Evolutionary conservation across 2,113 vertebrate genomes (phyloP), one percentile per base, ranked within the genome.

Genomic region (Albula goreensis): DNA sequence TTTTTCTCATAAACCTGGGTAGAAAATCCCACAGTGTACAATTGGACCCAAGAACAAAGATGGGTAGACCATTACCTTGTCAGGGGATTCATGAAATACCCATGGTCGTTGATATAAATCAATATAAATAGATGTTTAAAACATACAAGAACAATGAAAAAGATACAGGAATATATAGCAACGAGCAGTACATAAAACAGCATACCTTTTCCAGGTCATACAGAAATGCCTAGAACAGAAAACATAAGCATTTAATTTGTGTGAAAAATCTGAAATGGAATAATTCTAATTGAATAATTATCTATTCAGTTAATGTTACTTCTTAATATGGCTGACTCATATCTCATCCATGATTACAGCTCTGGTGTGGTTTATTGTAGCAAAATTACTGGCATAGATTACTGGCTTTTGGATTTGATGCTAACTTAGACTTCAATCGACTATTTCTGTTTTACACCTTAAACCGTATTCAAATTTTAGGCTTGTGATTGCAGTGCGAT

Each of bases 141-240:
- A 31, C 10, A 25, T 74, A 25, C n/a, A 31, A 74, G 6, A 74
- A 74, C 31, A 10, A 25, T 74, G 19, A 66, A 19, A 22, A 4
- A 8, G 70, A 74, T 25, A 8, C n/a, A 74, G 31, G 22, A 9
- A 5, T 80, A 11, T 12, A 80, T 51, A 51, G 79, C 11, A 80
- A 77, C 19, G 13, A 53, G 15, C 31, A 41, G 12, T 12, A 48
- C 9, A 78, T 31, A 22, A 56, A 60, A 85, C 41, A 78, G 78
- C 95, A 95, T 89, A 99, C 98, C 97, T 99, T 99, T 84, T 99
- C 98, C 89, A 99, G 94, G 89, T 99, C 98, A 0, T 99, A 99
- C 85, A 98, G 96, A 92, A 98, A 99, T 19, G 95, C 98, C 98
- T 99, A 94, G 49, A 91, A 94, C 31, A 41, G 31, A 41, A 41